These are phyloP conservation scores for Poecile atricapillus DNA, from an alignment of 2,113 vertebrate species.

Conservation along the genomic window DNA sequence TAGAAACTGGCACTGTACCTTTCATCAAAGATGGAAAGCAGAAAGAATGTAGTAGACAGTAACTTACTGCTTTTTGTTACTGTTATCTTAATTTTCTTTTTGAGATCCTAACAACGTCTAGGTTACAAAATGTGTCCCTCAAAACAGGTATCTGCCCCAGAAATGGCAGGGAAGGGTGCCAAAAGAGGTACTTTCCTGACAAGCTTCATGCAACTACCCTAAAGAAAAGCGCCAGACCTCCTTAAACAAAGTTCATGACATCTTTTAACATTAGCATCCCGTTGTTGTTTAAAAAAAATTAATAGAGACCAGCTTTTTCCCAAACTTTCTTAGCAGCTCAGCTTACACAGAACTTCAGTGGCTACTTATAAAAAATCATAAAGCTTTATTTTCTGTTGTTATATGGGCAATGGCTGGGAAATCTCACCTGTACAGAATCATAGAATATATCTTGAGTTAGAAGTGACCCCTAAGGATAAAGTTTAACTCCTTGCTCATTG, in stretches of 20 bases:
- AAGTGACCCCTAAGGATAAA: background rate
- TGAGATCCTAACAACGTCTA: background rate
- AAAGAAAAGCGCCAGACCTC: background rate
- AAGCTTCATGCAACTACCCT: background rate
- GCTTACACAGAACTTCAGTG: background rate
- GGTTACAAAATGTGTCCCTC: fast-evolving
- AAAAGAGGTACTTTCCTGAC: background rate
- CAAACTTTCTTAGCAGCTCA: background rate
- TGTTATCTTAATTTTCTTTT: background rate
- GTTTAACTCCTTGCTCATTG: background rate
- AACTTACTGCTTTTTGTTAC: background rate
- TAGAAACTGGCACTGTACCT: background rate
- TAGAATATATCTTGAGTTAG: fast-evolving
- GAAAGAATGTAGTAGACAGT: background rate
- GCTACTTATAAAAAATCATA: background rate
- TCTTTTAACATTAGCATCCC: background rate
- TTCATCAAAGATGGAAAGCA: background rate
- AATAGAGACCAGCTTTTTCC: background rate
- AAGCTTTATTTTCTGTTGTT: background rate
- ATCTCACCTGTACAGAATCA: background rate
- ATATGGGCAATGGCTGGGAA: background rate
- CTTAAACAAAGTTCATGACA: background rate
- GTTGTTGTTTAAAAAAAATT: background rate
- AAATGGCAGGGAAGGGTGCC: background rate
- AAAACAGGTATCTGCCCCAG: background rate